These are phyloP conservation scores for Campopleginae sp. DNA, from an alignment of 2,888 invertebrate species.

Conservation along the genomic window DNA sequence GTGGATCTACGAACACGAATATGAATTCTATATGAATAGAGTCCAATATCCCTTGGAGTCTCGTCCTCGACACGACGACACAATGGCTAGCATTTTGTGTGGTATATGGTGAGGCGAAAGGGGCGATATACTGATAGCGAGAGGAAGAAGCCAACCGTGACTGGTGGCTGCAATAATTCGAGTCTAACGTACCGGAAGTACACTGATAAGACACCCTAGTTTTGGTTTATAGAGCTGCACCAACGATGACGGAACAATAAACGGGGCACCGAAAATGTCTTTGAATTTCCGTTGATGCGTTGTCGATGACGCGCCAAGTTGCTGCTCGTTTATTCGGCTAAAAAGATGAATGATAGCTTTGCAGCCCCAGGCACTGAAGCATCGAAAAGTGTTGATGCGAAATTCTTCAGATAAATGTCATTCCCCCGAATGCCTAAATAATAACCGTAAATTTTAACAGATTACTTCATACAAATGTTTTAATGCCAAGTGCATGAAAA, in stretches of 20 bases:
- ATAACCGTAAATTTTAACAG: not conserved
- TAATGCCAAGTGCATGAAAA: no score
- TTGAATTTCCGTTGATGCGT: slow-evolving; percentile 51
- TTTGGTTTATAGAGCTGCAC: slow-evolving; percentile 16
- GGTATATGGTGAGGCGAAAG: not conserved
- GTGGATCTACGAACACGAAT: not conserved
- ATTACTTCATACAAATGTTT: not conserved
- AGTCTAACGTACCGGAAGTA: slow-evolving; percentile 75
- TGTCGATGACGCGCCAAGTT: slow-evolving; percentile 43
- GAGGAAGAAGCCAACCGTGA: slow-evolving; percentile 63
- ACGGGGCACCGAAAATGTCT: slow-evolving; percentile 49
- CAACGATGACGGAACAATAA: slow-evolving; percentile 37
- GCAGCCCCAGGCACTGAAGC: not conserved
- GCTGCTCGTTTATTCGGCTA: slow-evolving; percentile 3
- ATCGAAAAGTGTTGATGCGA: slow-evolving; percentile 56
- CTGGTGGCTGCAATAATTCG: slow-evolving; percentile 71
- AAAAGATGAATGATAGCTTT: slow-evolving; percentile 30
- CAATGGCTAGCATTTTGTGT: slow-evolving; percentile 51
- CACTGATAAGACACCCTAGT: slow-evolving; percentile 73
- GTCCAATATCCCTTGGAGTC: slow-evolving; percentile 27
- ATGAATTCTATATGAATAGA: slow-evolving; percentile 24
- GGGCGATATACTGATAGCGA: slow-evolving; percentile 53
- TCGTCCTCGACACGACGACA: slow-evolving; percentile 32
- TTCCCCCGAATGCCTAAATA: not conserved
- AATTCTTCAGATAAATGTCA: slow-evolving; percentile 19